Evolutionary conservation across 1,140 invertebrate genomes (phyloP), one percentile per base, ranked within the genome.

Genomic region (Ostrea edulis): DNA sequence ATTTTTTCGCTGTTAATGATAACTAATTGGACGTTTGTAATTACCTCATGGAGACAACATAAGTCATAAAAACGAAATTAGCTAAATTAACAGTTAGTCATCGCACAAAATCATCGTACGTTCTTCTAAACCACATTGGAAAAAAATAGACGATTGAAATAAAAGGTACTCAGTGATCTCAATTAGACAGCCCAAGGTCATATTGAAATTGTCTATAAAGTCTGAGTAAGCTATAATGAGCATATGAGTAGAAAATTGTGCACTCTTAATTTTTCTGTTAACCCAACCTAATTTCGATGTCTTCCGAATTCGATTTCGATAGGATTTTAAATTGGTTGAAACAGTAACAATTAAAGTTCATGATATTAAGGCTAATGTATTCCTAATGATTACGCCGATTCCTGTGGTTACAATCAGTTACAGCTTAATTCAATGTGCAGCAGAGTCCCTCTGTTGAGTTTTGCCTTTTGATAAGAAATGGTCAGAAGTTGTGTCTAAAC

Each of bases 231-330:
- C 55, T 0, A 20, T 62, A 62, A 62, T 20, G 14, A 55, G 8
- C 7, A 62, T 62, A 62, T 20, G n/a, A 62, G 17, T n/a, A n/a
- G 2, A 3, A 62, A 62, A 62, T 8, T 0, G 55, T n/a, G n/a
- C 55, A 55, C 55, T 20, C n/a, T 62, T 62, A n/a, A 77, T 77
- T 77, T 77, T n/a, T 77, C 68, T 29, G 68, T 77, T 77, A 77
- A 77, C 68, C 4, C 25, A 25, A 77, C 68, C 25, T 17, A 77
- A 25, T 35, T 77, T 12, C 12, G 22, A 35, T 35, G 25, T 35
- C 9, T 62, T 62, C 14, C 14, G 35, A 2, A 2, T 44, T 44
- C 5, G 35, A 44, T 44, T 44, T 44, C 35, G 35, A 44, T 44
- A 44, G 35, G 35, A 44, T 44, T 44, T 44, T 44, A 44, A 44